Percentiles rank a stretch among this genome's conserved stretches.
phyloP scores from a whole-genome alignment of 1,140 invertebrate genomes.

The Fopius arisanus region DNA sequence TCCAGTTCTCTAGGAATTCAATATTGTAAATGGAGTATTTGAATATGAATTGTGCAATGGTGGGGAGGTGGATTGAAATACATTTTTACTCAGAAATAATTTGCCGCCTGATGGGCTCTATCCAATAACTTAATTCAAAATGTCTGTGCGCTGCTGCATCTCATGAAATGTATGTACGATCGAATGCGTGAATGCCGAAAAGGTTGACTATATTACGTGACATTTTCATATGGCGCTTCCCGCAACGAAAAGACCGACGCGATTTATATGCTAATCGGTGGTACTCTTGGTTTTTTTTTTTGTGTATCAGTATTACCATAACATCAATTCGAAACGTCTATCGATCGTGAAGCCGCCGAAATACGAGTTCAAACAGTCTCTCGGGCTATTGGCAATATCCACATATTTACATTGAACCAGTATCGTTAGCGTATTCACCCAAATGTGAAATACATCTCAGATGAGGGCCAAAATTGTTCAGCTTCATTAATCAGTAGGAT shows the following conservation, averaged over 20 bases:
- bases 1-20: too few species aligned
- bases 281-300: neutral
- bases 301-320: slow-evolving; percentile 14
- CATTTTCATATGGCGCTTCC: neutral
- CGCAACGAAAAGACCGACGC: slow-evolving; percentile 3
- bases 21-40: neutral
- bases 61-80: neutral
- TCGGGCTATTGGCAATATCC: neutral
- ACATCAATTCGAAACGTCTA: slow-evolving; percentile 21
- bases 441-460: neutral
- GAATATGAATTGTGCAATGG: neutral
- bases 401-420: neutral
- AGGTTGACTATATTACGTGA: neutral
- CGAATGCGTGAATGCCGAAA: neutral
- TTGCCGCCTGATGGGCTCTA: neutral
- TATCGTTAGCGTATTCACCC: neutral
- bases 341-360: slow-evolving; percentile 6
- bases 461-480: neutral
- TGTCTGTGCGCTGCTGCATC: neutral
- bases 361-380: neutral
- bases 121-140: neutral
- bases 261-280: slow-evolving; percentile 45
- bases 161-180: neutral
- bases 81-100: neutral
- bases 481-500: too few species aligned